Evolutionary conservation across 2,888 invertebrate genomes (phyloP).

Genomic region (Sacculina carcini): DNA sequence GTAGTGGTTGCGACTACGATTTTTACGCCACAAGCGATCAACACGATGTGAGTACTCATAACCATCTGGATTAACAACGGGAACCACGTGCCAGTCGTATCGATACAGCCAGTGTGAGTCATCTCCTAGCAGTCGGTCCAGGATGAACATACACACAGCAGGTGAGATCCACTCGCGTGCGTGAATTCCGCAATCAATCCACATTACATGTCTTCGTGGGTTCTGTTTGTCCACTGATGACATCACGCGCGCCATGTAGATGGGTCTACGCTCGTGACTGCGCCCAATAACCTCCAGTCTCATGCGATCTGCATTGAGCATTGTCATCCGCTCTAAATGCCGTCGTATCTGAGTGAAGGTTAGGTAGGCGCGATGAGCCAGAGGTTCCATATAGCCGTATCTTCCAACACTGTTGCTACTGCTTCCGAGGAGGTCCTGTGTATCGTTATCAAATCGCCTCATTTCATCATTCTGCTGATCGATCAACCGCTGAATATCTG

Average conservation of each 20-base stretch:
- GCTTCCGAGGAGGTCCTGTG: not conserved
- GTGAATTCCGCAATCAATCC: constrained; percentile 33
- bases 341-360: not conserved
- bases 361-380: not conserved
- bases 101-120: constrained; percentile 33
- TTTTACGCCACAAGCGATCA: constrained; percentile 12
- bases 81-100: constrained; percentile 43
- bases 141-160: constrained; percentile 16
- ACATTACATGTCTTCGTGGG: too few relatives aligned
- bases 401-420: not conserved
- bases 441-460: not conserved
- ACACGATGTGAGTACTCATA: constrained; percentile 40
- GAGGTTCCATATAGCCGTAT: not conserved
- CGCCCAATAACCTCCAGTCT: not conserved
- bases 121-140: constrained; percentile 11
- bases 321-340: not conserved
- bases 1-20: constrained; percentile 13
- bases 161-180: constrained; percentile 45
- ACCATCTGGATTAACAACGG: constrained; percentile 56
- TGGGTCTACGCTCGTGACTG: not conserved
- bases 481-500: not conserved
- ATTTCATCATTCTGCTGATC: not conserved
- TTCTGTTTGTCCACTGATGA: not conserved
- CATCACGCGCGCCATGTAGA: not conserved
- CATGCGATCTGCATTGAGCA: not conserved